Evolutionary conservation across 2,797 vertebrate genomes (phyloP).

Genomic region (Crax fasciolata): DNA sequence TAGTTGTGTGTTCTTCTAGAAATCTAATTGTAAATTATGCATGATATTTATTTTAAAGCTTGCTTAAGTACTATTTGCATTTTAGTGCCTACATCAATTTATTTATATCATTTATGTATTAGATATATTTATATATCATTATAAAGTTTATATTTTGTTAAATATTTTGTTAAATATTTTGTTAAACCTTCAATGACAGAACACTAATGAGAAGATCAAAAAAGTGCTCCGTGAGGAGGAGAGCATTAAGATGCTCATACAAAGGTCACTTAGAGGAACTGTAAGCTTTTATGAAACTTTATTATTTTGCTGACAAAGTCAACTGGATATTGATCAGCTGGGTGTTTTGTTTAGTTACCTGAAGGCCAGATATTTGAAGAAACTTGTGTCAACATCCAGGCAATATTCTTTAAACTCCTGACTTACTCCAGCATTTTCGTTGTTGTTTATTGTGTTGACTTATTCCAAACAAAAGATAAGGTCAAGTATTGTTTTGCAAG

Average conservation of each 20-base stretch:
- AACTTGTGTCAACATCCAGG: background rate
- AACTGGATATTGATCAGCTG: slow-evolving; percentile 86
- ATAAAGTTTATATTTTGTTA: background rate
- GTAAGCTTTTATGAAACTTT: slow-evolving; percentile 82
- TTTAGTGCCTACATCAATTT: background rate
- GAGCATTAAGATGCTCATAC: slow-evolving; percentile 81
- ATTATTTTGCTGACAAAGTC: slow-evolving; percentile 87
- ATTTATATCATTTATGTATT: background rate
- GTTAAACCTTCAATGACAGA: slow-evolving; percentile 25
- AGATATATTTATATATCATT: background rate
- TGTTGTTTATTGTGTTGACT: background rate
- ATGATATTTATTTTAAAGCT: background rate
- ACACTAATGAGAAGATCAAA: slow-evolving; percentile 68
- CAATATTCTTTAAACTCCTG: background rate
- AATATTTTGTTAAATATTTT: background rate
- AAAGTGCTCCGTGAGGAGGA: slow-evolving; percentile 82
- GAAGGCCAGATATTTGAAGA: slow-evolving; percentile 38
- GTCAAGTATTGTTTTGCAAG: background rate
- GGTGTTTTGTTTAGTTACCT: slow-evolving; percentile 61
- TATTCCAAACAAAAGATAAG: slow-evolving; percentile 4
- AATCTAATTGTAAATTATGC: background rate
- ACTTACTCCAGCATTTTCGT: background rate
- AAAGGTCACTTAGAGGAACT: slow-evolving; percentile 87
- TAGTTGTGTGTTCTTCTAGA: background rate
- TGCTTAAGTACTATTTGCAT: background rate